These are phyloP conservation scores for Ophraella communa DNA, from an alignment of 2,888 invertebrate genomes.

Conservation along the genomic window DNA sequence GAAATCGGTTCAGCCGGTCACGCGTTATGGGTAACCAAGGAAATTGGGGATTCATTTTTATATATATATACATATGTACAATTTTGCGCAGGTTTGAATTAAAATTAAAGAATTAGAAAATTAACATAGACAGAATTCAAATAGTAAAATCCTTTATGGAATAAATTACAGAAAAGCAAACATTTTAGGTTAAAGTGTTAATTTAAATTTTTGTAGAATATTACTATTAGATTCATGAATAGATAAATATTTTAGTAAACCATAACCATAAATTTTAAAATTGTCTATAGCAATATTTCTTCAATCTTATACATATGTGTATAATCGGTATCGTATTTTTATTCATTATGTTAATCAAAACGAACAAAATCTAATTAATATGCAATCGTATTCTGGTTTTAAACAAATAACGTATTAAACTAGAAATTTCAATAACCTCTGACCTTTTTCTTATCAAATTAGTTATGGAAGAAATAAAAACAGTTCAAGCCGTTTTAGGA, in stretches of 20 bases:
- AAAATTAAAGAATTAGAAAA: neutral
- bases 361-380: slow-evolving; percentile 28
- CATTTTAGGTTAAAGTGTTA: neutral
- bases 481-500: slow-evolving; percentile 17
- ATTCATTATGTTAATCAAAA: slow-evolving; percentile 30
- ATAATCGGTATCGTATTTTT: slow-evolving; percentile 15
- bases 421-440: slow-evolving; percentile 32
- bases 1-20: too few relatives aligned
- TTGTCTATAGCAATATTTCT: neutral
- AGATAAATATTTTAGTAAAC: slow-evolving; percentile 6
- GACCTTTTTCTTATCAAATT: slow-evolving; percentile 28
- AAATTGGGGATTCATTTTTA: too few relatives aligned
- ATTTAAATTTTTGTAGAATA: neutral
- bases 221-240: neutral
- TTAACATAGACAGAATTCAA: neutral
- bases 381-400: slow-evolving; percentile 31
- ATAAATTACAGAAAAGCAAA: neutral
- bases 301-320: neutral
- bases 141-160: neutral
- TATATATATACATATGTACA: neutral
- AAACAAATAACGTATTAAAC: slow-evolving; percentile 29
- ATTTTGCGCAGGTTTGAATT: neutral
- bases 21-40: too few relatives aligned
- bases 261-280: slow-evolving; percentile 5
- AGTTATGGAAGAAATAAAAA: slow-evolving; percentile 25